Evolutionary conservation across 2,888 invertebrate genomes (phyloP), one percentile per base, ranked within the genome.

Genomic region (Pandemis corylana): DNA sequence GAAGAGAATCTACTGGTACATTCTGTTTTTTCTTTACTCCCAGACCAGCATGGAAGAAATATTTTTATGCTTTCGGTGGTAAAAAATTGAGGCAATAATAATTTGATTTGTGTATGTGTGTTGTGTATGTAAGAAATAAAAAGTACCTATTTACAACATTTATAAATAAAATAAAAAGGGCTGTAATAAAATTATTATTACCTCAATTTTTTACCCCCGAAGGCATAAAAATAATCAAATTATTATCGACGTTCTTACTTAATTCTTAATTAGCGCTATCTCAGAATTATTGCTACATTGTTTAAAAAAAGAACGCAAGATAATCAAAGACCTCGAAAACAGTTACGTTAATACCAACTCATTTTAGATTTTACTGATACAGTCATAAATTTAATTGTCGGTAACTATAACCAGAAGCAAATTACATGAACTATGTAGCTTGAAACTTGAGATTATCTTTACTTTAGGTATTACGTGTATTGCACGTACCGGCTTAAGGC

Each of bases 361-460:
- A 67, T 75, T 75, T 75, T 71, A 75, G 75, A 75, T 75, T 75
- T 71, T 7, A 63, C 75, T 75, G 75, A 75, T 75, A 75, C 42
- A 66, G 44, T 71, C 70, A 65, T 75, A 71, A 67, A 67, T 62
- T 62, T 75, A 67, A 75, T 71, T 75, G 75, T 71, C 28, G 62
- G 42, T 67, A 67, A 75, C 75, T 63, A 75, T 75, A 74, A 71
- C 66, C 70, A 70, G 70, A 67, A 75, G 69, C 61, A 53, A 66
- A 69, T 69, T 51, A 74, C 65, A 46, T 59, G 59, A 69, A 74
- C 51, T 51, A 63, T 49, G 28, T 62, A 20, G 63, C 20, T 75
- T 70, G 53, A 62, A 67, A 53, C 28, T 56, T 13, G 9, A 70
- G 70, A 75, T 71, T 62, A 49, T 67, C 70, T 70, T 65, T 62